Conservation (phyloP, 2,113 vertebrate genomes). For the human (Homo sapiens) region DNA sequence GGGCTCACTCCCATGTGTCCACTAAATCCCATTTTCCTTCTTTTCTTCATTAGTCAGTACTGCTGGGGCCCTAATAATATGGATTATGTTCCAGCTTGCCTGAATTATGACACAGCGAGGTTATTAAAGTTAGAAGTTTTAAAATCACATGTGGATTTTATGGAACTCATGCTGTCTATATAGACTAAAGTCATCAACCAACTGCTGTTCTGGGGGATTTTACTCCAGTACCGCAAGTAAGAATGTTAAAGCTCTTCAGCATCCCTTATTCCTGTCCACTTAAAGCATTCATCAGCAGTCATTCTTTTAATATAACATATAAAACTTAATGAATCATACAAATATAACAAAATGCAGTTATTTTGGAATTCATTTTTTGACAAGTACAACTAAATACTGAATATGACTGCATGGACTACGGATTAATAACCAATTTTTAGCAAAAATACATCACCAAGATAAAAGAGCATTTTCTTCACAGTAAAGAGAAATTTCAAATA, state of each 20-base stretch:
- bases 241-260: background rate
- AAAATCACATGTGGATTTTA: slow-evolving; percentile 71
- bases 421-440: background rate
- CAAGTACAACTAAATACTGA: background rate
- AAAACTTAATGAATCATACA: background rate
- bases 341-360: slow-evolving; percentile 2
- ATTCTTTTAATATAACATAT: background rate
- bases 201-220: slow-evolving; percentile 59
- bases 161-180: slow-evolving; percentile 12
- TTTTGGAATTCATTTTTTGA: background rate
- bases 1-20: background rate
- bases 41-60: background rate
- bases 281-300: background rate
- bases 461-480: background rate
- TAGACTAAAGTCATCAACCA: slow-evolving; percentile 64
- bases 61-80: background rate
- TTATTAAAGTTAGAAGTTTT: slow-evolving; percentile 71
- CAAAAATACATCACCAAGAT: background rate
- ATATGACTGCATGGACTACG: background rate
- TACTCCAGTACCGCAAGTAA: slow-evolving; percentile 56
- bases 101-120: slow-evolving; percentile 65
- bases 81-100: slow-evolving; percentile 37
- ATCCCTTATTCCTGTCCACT: background rate
- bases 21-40: background rate
- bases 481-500: background rate